Evolutionary conservation across 2,888 invertebrate genomes (phyloP), one percentile per base, ranked within the genome.

Genomic region (Tiliacea aurago): DNA sequence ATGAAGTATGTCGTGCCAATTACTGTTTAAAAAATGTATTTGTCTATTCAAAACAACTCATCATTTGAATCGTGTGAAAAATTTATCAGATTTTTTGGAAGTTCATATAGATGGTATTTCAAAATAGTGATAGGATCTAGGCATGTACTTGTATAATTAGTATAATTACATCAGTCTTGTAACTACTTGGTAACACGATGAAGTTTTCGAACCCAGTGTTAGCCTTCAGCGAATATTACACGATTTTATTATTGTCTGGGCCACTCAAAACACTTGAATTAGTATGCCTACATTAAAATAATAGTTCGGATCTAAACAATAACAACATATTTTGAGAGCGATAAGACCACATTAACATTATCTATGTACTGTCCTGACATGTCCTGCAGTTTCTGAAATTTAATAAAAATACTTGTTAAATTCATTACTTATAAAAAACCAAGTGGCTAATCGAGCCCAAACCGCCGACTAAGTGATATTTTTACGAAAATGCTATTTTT

Each of bases 1-100:
- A 49, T 51, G 10, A 63, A 49, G 41, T 76, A 33, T 43, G 20
- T 33, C 33, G 70, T 80, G 80, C 80, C 78, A 76, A 70, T 47
- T 4, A 59, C 23, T 77, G 41, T 75, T 61, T 64, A 11, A 37
- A 33, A 28, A 59, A 64, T 53, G 58, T 53, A 69, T 51, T 53
- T 75, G 70, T 33, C 15, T 59, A n/a, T 70, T 53, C 15, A 53
- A 59, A 53, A 13, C 37, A 43, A 53, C 45, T 64, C 41, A 64
- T 45, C 1, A n/a, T 69, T 53, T 20, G 13, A 43, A 43, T 75
- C 11, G 7, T 64, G 37, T 51, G 13, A 66, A 49, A 65, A 33
- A 47, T 37, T 49, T 6, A 58, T 56, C 2, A 1, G 18, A 2
- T 45, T 11, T 33, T 49, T 33, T 37, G 4, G 23, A 55, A 49